A percentile compares a stretch with the other conserved stretches of the same genome.
phyloP scores from a whole-genome alignment of 1,140 invertebrate genomes.

The Arion vulgaris region DNA sequence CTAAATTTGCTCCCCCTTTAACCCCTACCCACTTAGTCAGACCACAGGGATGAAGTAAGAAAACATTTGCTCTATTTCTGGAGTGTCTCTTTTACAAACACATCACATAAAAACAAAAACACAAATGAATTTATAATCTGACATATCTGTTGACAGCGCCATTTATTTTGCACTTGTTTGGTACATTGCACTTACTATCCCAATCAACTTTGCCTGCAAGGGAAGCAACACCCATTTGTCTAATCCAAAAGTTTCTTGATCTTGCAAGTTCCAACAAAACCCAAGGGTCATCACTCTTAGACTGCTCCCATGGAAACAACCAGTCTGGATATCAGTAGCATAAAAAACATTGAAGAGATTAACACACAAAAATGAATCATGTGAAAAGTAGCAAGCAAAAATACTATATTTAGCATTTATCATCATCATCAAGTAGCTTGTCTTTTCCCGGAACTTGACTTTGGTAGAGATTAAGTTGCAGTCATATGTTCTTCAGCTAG shows the following conservation, averaged over 20 bases:
- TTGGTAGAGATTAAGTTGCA: no score
- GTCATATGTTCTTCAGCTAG: no score
- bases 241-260: constrained; percentile 37
- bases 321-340: constrained; percentile 37
- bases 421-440: no score
- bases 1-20: no score
- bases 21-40: no score
- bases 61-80: neutral
- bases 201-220: constrained; percentile 45
- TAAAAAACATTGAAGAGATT: no score
- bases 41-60: no score
- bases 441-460: no score
- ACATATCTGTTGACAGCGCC: no score
- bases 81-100: neutral
- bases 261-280: constrained; percentile 45
- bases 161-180: no score
- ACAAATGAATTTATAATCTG: neutral
- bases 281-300: constrained; percentile 51
- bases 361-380: no score
- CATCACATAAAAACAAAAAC: neutral
- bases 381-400: no score
- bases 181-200: constrained; percentile 42
- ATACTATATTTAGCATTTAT: neutral
- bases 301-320: constrained; percentile 52
- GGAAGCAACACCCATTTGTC: constrained; percentile 47